Evolutionary conservation across 2,113 vertebrate genomes (phyloP).

Genomic region (Capreolus pygargus): DNA sequence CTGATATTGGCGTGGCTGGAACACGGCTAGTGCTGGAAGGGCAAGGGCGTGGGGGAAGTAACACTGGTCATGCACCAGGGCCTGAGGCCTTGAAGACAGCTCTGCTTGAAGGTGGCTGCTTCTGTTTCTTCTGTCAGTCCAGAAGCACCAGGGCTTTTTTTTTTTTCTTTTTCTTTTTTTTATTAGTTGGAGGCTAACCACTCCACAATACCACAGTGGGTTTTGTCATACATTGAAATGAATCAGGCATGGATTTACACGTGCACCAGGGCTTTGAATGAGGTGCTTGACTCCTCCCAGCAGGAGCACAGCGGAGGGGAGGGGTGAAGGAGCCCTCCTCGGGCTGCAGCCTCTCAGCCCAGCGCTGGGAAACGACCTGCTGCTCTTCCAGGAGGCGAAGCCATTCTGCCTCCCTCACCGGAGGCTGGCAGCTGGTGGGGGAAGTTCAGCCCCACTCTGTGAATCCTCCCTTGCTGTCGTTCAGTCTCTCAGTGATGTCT

Average conservation of each 20-base stretch:
- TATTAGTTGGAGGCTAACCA: no score
- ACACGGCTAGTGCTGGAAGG: background rate
- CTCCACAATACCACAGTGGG: no score
- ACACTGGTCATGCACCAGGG: fast-evolving
- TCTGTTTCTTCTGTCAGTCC: no score
- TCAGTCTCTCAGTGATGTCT: background rate
- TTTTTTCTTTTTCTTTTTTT: no score
- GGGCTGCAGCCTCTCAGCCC: background rate
- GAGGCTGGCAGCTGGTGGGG: background rate
- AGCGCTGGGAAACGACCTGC: background rate
- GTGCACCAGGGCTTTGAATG: background rate
- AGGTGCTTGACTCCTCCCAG: background rate
- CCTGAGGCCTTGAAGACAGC: background rate
- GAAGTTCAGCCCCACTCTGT: background rate
- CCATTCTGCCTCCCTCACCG: fast-evolving
- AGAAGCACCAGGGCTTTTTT: background rate
- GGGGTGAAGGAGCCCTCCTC: background rate
- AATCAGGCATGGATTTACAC: no score
- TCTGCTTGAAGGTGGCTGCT: background rate
- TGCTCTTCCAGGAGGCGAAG: background rate
- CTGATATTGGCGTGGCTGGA: background rate
- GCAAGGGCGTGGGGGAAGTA: background rate
- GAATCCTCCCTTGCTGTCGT: background rate
- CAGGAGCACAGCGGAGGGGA: background rate
- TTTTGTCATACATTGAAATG: no score